Evolutionary conservation across 2,888 invertebrate genomes (phyloP), one percentile per base, ranked within the genome.

Genomic region (Lapara coniferarum): DNA sequence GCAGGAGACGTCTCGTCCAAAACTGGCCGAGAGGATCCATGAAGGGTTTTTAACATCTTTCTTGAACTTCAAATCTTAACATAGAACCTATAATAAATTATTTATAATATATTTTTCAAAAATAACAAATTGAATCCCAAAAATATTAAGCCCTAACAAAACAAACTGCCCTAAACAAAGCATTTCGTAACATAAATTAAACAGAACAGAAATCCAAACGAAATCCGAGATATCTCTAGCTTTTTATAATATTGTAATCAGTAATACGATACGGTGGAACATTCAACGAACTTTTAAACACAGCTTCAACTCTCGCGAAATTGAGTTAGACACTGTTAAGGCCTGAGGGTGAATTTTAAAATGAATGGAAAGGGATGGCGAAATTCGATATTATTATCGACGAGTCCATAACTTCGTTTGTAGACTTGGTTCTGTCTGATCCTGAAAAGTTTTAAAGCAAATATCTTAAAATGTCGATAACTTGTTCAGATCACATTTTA

Each of bases 271-370:
- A 70, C 69, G 44, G 66, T 70, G 70, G 69, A 75, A 71, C 25
- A 70, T 59, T 69, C 19, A 30, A 12, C 51, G 10, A 74, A 72
- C 68, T 74, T 73, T 72, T 66, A 53, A 59, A 58, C 67, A 44
- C 66, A 67, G 72, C 73, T 74, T 68, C 57, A 68, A 71, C 71
- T 70, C 58, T n/a, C n/a, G 66, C 59, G 10, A 74, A 80, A 80
- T 79, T 71, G 72, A 78, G 74, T 78, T 77, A 72, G 66, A 66
- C 25, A 37, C 14, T 51, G 46, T 66, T 14, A 70, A 68, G 46
- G 58, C 69, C 70, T 72, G 69, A 73, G 67, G 66, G 69, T 49
- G 75, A 75, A 78, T 75, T 73, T 78, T 73, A 71, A 77, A 77
- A 74, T 74, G 70, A 73, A 74, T 73, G 63, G 19, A 16, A 19